Conservation (phyloP, 2,113 vertebrate genomes). For the Trichechus manatus region DNA sequence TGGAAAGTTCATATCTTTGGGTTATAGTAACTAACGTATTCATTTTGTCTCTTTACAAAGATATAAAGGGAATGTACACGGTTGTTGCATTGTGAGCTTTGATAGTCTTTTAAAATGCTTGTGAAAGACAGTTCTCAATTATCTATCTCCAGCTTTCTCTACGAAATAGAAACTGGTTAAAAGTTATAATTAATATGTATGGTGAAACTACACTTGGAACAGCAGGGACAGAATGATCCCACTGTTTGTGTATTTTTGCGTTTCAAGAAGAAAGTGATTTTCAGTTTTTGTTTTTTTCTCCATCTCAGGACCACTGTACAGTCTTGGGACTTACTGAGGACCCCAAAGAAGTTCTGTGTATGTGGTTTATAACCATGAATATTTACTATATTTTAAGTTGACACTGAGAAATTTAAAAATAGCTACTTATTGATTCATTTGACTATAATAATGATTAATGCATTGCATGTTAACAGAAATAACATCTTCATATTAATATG, state of each 20-base stretch:
- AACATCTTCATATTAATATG: not conserved
- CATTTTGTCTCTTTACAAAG: not conserved
- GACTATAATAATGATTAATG: not conserved
- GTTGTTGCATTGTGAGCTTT: not conserved
- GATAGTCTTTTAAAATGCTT: not conserved
- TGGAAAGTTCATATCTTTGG: not conserved
- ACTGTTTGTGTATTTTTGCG: not conserved
- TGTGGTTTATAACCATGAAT: not conserved
- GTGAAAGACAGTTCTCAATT: not conserved
- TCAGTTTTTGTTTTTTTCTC: not conserved
- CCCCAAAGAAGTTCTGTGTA: not conserved
- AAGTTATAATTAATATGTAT: not conserved
- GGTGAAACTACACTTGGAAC: not conserved
- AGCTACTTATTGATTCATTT: not conserved
- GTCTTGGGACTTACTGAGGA: not conserved
- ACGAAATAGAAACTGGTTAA: not conserved
- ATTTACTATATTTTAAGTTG: not conserved
- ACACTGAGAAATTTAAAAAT: not conserved
- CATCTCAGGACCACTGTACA: not conserved
- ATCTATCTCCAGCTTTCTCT: not conserved
- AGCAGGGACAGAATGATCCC: not conserved
- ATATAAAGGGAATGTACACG: not conserved
- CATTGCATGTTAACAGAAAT: not conserved
- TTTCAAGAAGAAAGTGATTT: conserved; percentile 1
- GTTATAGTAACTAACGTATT: not conserved